Conservation (phyloP, 37 sponge, comb jelly and placozoan genomes). For the Aplysina aerophoba region DNA sequence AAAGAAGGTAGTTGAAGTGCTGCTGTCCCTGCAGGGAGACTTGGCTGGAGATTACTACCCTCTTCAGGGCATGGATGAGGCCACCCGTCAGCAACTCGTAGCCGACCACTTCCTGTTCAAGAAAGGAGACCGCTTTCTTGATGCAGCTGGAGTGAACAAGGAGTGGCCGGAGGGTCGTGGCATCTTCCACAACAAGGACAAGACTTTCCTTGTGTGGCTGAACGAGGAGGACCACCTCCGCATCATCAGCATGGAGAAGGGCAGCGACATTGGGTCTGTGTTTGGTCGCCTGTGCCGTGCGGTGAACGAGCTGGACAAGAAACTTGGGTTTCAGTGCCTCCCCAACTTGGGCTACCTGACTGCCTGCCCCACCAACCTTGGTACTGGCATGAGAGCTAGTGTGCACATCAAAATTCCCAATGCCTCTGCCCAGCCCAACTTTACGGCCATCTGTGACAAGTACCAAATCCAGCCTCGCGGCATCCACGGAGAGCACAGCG, state of each 20-base stretch:
- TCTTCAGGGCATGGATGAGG: slow-evolving; percentile 75
- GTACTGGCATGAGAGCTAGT: slow-evolving; percentile 90
- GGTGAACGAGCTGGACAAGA: slow-evolving; percentile 66
- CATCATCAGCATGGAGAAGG: slow-evolving; percentile 95
- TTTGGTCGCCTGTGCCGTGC: slow-evolving; percentile 75
- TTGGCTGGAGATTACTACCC: slow-evolving; percentile 80
- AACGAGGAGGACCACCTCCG: slow-evolving; percentile 93
- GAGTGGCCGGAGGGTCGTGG: slow-evolving; percentile 84
- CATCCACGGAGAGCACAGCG: slow-evolving; percentile 81
- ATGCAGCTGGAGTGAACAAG: slow-evolving; percentile 57
- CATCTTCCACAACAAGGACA: slow-evolving; percentile 79
- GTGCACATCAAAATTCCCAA: slow-evolving; percentile 81
- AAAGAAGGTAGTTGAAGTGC: slow-evolving; percentile 36
- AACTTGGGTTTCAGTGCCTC: slow-evolving; percentile 67
- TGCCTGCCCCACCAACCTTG: slow-evolving; percentile 94
- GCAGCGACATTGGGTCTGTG: slow-evolving; percentile 84
- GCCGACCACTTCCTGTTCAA: slow-evolving; percentile 89
- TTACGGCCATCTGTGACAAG: slow-evolving; percentile 60
- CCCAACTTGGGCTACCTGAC: slow-evolving; percentile 83
- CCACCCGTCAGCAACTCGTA: slow-evolving; percentile 69
- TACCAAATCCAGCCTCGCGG: slow-evolving; percentile 85
- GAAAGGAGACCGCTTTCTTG: slow-evolving; percentile 63
- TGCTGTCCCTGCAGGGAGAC: slow-evolving; percentile 37
- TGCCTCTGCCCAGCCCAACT: slow-evolving; percentile 46
- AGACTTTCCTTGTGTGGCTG: slow-evolving; percentile 88